Conservation (phyloP, 2,888 invertebrate genomes). For the Lasioglossum marginatum region DNA sequence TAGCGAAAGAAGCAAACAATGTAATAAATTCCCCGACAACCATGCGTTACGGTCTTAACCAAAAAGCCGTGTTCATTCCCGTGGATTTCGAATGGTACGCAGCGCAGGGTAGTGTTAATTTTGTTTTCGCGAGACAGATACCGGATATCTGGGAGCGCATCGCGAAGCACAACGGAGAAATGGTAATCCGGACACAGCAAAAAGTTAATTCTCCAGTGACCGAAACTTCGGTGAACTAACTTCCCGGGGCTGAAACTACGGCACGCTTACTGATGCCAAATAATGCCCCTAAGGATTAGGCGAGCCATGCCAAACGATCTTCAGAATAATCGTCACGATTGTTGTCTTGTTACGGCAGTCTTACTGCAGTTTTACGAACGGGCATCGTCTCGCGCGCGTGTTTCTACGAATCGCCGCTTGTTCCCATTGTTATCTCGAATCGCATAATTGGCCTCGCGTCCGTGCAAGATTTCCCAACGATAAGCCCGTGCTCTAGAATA, state of each 20-base stretch:
- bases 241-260: constrained; percentile 28
- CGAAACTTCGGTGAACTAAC: constrained; percentile 46
- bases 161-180: constrained; percentile 19
- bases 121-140: constrained; percentile 26
- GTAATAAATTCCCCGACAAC: neutral
- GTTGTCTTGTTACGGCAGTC: constrained; percentile 19
- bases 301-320: constrained; percentile 29
- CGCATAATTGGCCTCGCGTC: neutral
- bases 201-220: constrained; percentile 57
- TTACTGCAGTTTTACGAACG: constrained; percentile 10
- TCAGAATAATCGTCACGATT: constrained; percentile 41
- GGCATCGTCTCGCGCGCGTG: neutral
- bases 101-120: neutral
- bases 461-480: constrained; percentile 5
- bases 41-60: neutral
- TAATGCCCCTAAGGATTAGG: constrained; percentile 49
- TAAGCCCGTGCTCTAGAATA: neutral
- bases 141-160: constrained; percentile 9
- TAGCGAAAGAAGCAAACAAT: neutral
- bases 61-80: neutral
- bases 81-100: neutral
- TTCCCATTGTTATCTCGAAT: constrained; percentile 1
- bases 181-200: constrained; percentile 42
- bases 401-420: neutral
- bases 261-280: constrained; percentile 35